Percentiles rank a stretch among this genome's conserved stretches.
phyloP scores from a whole-genome alignment of 2,113 vertebrate species.

The Carassius gibelio region DNA sequence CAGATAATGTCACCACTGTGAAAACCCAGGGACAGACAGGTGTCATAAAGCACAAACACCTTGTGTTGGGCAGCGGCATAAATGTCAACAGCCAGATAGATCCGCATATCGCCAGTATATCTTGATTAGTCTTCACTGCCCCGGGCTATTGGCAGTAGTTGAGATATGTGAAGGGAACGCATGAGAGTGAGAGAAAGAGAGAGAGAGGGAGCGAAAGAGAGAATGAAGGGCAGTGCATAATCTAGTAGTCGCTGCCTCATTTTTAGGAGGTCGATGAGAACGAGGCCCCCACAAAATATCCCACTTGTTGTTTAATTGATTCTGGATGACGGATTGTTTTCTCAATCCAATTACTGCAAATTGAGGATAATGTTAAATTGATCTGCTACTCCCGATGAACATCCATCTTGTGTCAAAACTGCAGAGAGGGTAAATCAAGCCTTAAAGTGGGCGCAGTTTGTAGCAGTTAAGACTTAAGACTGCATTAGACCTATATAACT shows the following conservation, averaged over 20 bases:
- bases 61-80: constrained; percentile 33
- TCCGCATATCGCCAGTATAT: constrained; percentile 43
- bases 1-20: constrained; percentile 34
- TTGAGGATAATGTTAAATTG: constrained; percentile 67
- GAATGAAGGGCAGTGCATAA: constrained; percentile 37
- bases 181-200: constrained; percentile 5
- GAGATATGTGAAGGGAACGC: constrained; percentile 31
- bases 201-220: background rate
- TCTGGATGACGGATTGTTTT: constrained; percentile 60
- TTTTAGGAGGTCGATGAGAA: constrained; percentile 54
- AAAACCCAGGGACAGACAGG: constrained; percentile 32
- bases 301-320: constrained; percentile 61
- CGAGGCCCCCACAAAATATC: constrained; percentile 44
- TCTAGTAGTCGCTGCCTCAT: constrained; percentile 44
- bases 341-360: constrained; percentile 66
- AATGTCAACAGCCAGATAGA: constrained; percentile 48
- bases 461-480: constrained; percentile 47
- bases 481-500: constrained; percentile 35
- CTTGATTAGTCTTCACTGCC: constrained; percentile 47
- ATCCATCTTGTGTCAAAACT: constrained; percentile 63
- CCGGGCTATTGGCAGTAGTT: constrained; percentile 3
- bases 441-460: constrained; percentile 43
- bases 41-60: constrained; percentile 40
- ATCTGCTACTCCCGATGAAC: constrained; percentile 55
- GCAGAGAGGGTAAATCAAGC: constrained; percentile 49